phyloP scores from a whole-genome alignment of 2,888 invertebrate species.

The Choristoneura rosaceana region DNA sequence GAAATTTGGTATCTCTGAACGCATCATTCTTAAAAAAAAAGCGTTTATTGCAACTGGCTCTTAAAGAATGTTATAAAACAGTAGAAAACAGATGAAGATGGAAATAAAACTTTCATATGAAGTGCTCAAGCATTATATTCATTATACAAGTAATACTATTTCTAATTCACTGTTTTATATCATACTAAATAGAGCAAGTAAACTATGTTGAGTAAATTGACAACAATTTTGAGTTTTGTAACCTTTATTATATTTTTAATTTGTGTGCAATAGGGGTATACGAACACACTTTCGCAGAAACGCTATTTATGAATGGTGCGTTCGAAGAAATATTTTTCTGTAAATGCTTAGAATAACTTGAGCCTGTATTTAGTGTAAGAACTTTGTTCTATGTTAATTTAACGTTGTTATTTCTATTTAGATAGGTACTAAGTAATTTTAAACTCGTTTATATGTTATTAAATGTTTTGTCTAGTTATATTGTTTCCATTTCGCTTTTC shows the following conservation, averaged over 20 bases:
- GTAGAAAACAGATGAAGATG: too few species aligned
- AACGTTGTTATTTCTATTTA: background rate
- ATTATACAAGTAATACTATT: too few species aligned
- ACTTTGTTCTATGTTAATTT: background rate
- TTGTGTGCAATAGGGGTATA: too few species aligned
- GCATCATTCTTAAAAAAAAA: background rate
- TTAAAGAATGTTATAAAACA: too few species aligned
- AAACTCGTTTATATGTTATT: conserved; percentile 3
- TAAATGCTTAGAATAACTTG: too few species aligned
- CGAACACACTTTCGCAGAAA: background rate
- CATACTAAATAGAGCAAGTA: too few species aligned
- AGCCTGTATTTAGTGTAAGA: background rate
- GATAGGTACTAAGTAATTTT: background rate
- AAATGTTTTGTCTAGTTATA: background rate
- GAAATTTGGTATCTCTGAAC: background rate
- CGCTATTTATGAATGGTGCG: background rate
- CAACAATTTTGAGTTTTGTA: too few species aligned
- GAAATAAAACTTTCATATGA: too few species aligned
- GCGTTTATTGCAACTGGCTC: background rate
- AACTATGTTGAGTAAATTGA: too few species aligned
- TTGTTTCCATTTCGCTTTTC: background rate
- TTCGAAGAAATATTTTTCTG: background rate
- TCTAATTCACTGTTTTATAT: too few species aligned
- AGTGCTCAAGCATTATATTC: too few species aligned
- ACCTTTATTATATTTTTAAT: too few species aligned